Percentiles rank a stretch among this genome's conserved stretches.
Evolutionary conservation across 2,888 invertebrate genomes (phyloP).

Genomic region (Drosophila affinis): DNA sequence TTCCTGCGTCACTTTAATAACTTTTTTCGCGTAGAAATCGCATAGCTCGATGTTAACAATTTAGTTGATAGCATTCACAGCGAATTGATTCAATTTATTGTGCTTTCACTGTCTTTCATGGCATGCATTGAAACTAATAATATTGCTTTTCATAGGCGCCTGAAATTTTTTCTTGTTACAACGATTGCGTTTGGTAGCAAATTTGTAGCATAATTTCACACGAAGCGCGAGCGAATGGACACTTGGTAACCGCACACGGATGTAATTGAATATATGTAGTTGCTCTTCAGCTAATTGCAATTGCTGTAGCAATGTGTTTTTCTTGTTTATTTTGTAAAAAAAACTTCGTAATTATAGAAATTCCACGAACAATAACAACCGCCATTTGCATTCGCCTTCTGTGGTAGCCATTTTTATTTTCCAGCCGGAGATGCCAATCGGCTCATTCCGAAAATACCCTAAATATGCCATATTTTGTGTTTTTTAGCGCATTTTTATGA

Average conservation of each 20-base stretch:
- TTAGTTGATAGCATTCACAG: constrained; percentile 16
- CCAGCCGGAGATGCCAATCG: constrained; percentile 67
- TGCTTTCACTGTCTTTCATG: constrained; percentile 49
- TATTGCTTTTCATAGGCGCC: constrained; percentile 73
- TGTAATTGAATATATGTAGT: constrained; percentile 57
- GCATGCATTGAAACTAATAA: constrained; percentile 51
- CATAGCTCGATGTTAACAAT: constrained; percentile 12
- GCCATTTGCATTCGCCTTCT: constrained; percentile 93
- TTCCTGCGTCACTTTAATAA: constrained; percentile 60
- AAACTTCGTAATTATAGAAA: constrained; percentile 80
- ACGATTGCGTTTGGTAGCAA: constrained; percentile 51
- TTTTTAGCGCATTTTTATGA: background rate
- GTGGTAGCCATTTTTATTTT: constrained; percentile 80
- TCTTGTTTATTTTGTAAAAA: constrained; percentile 80
- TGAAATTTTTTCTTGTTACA: constrained; percentile 66
- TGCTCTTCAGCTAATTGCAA: constrained; percentile 67
- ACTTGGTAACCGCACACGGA: constrained; percentile 52
- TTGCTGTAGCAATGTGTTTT: constrained; percentile 70
- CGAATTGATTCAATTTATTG: constrained; percentile 10
- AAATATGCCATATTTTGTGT: constrained; percentile 32
- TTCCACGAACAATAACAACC: constrained; percentile 98
- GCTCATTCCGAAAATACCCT: constrained; percentile 34
- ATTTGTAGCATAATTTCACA: constrained; percentile 58
- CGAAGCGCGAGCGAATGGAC: constrained; percentile 37
- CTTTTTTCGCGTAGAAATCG: constrained; percentile 47